Percentiles rank a stretch among this genome's conserved stretches.
phyloP scores from a whole-genome alignment of 2,888 invertebrate species.

The Drosophila cognata region DNA sequence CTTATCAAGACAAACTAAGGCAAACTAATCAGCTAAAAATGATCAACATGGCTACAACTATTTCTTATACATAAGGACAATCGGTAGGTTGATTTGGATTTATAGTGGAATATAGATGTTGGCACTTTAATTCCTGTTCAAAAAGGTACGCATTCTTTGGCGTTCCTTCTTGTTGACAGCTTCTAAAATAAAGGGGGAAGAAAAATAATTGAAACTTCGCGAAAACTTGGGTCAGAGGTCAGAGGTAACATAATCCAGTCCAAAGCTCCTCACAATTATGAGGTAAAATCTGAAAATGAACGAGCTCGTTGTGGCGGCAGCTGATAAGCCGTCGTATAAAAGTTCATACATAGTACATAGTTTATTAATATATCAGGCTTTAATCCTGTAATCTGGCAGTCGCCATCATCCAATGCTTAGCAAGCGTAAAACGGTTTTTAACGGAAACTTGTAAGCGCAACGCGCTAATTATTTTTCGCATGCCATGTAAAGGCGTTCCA shows the following conservation, averaged over 20 bases:
- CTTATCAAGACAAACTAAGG: too few relatives aligned
- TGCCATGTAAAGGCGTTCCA: slow-evolving; percentile 32
- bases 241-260: background rate
- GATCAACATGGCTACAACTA: background rate
- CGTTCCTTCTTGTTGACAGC: background rate
- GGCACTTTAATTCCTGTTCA: background rate
- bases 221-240: slow-evolving; percentile 33
- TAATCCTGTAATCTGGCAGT: slow-evolving; percentile 58
- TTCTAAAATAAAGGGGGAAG: background rate
- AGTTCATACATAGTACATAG: slow-evolving; percentile 8
- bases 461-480: slow-evolving; percentile 73
- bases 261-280: background rate
- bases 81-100: background rate
- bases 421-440: slow-evolving; percentile 70
- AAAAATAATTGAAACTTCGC: slow-evolving; percentile 50
- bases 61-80: background rate
- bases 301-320: background rate
- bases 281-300: slow-evolving; percentile 24
- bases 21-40: background rate
- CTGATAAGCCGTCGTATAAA: background rate
- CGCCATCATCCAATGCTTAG: slow-evolving; percentile 47
- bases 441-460: slow-evolving; percentile 76
- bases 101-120: background rate
- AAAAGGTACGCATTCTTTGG: background rate
- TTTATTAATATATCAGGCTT: slow-evolving; percentile 69